phyloP scores from a whole-genome alignment of 2,797 vertebrate species.

The Eulemur albifrons region DNA sequence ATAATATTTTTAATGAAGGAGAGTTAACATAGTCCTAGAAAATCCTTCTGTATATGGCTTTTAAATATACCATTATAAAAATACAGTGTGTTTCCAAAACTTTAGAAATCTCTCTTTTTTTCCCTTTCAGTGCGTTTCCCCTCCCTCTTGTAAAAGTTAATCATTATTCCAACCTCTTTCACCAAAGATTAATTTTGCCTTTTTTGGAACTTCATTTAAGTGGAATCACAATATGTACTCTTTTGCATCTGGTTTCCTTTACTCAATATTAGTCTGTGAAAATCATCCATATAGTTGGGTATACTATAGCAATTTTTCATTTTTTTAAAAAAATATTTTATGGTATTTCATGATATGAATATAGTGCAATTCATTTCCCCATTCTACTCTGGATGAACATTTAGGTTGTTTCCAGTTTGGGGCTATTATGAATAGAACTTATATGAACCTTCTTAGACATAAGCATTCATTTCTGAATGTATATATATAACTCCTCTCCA shows the following conservation, averaged over 20 bases:
- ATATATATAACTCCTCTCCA: background rate
- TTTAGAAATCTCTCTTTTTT: background rate
- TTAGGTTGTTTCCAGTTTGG: background rate
- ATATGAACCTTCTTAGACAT: background rate
- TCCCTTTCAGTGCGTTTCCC: background rate
- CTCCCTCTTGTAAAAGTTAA: background rate
- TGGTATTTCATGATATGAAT: background rate
- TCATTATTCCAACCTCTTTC: background rate
- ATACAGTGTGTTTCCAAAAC: background rate
- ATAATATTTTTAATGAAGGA: conserved; percentile 1
- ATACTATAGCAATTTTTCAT: background rate
- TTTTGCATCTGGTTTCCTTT: background rate
- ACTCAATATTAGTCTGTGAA: background rate
- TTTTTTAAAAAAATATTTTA: background rate
- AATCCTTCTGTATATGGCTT: background rate
- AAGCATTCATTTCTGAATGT: background rate
- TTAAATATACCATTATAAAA: background rate
- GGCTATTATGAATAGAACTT: background rate
- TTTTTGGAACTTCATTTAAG: background rate
- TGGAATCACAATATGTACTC: background rate
- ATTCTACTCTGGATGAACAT: background rate
- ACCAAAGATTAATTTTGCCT: background rate
- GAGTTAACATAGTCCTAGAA: background rate
- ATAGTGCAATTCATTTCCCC: background rate
- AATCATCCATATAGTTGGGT: background rate